These are phyloP conservation scores for Drosophila virilis DNA, from an alignment of 1,140 invertebrate species.

Conservation along the genomic window DNA sequence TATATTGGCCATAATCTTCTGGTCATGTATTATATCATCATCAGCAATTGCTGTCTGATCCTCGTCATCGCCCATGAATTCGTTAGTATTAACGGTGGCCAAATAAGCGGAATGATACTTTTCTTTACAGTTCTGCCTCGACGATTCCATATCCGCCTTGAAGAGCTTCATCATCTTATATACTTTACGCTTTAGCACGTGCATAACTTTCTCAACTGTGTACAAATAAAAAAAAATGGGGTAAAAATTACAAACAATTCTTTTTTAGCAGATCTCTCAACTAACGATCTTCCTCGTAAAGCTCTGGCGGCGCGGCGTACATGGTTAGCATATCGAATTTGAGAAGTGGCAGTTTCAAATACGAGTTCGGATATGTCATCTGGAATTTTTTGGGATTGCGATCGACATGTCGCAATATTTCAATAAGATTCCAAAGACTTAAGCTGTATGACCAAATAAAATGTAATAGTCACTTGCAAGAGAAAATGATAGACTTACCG, in stretches of 20 bases:
- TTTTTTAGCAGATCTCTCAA: not conserved
- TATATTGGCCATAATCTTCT: constrained; percentile 58
- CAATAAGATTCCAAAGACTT: constrained; percentile 67
- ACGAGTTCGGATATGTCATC: constrained; percentile 60
- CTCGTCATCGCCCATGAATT: constrained; percentile 25
- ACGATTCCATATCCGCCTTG: constrained; percentile 27
- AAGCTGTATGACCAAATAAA: constrained; percentile 39
- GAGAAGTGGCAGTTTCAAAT: constrained; percentile 73
- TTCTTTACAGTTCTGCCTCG: constrained; percentile 14
- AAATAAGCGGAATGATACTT: constrained; percentile 64
- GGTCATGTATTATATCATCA: constrained; percentile 54
- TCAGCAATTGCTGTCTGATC: constrained; percentile 11
- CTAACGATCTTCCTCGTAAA: constrained; percentile 71
- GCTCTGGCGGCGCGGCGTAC: constrained; percentile 57
- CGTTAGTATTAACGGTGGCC: constrained; percentile 13
- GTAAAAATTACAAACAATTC: not conserved
- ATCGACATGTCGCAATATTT: constrained; percentile 67
- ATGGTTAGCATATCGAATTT: constrained; percentile 75
- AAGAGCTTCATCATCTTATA: constrained; percentile 65
- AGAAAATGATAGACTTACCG: constrained; percentile 33
- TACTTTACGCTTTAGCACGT: constrained; percentile 65
- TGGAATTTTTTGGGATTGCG: constrained; percentile 43
- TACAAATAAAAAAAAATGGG: not conserved
- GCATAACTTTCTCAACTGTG: constrained; percentile 65
- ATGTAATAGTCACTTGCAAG: not conserved